Base-by-base conservation (phyloP, 2,113 vertebrate species). In the Tetrax tetrax region DNA sequence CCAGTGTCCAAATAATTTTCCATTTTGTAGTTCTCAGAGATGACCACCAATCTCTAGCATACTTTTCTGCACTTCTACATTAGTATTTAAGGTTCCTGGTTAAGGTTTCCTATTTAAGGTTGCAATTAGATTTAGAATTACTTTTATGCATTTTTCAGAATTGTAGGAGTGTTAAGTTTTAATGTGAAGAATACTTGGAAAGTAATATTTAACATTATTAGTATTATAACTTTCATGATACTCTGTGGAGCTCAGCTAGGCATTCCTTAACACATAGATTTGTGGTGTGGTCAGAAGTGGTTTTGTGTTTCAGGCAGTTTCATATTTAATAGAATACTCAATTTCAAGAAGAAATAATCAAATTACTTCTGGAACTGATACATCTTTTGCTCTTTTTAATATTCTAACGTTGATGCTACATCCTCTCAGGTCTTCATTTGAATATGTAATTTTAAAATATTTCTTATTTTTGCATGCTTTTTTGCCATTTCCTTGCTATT, bases 251-350 rank as follows among this genome's bases (percentile, higher is more conserved):
- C 4, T 76, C 59, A 71, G 21, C 10, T 41, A 51, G 14, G 7
- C 22, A 66, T 70, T 72, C 14, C 14, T 79, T 86, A 41, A 64
- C 4, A 43, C 4, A 33, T 24, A 43, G 10, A 64, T 80, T 54
- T 56, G 4, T 63, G 0, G 0, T 38, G 15, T 54, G 24, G 7
- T 68, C 21, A 89, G 25, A 79, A 75, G 9, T 27, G 12, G 5
- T 15, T 75, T 68, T 48, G 3, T 76, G 16, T 86, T 83, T 93
- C 80, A 75, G n/a, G 4, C 8, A 37, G 13, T 45, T 71, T 80
- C 17, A 20, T 50, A 8, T 72, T 71, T 66, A 72, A 83, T 33
- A 33, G 48, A 79, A 61, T 33, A 53, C 7, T 38, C 23, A 19
- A 8, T 82, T 88, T 92, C 18, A 66, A 79, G 7, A 79, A 10